Percentiles rank a stretch among this genome's conserved stretches.
These are phyloP conservation scores for Toxostoma redivivum DNA, from an alignment of 2,113 vertebrate species.

Conservation along the genomic window DNA sequence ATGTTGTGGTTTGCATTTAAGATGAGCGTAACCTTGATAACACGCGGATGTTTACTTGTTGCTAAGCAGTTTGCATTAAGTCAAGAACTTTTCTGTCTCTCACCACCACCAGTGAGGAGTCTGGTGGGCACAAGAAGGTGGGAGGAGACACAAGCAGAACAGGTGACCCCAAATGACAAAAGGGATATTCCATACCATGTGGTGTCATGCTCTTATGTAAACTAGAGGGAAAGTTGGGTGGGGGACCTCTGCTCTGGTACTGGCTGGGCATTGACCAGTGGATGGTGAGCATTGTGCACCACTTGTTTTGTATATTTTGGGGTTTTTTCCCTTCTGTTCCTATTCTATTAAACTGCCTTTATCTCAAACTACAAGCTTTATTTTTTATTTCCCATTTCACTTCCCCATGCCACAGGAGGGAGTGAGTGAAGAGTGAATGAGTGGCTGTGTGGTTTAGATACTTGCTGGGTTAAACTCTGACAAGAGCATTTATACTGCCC, in stretches of 20 bases:
- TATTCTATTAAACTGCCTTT: background rate
- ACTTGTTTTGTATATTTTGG: background rate
- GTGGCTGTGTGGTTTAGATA: background rate
- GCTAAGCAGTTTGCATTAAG: background rate
- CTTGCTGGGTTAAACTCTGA: background rate
- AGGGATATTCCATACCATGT: background rate
- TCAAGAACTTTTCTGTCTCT: background rate
- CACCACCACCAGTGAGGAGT: background rate
- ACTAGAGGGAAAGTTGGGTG: background rate
- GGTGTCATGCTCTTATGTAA: background rate
- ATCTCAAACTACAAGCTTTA: background rate
- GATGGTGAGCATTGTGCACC: background rate
- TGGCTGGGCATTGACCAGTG: too few relatives aligned
- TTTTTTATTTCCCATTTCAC: background rate
- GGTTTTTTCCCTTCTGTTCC: background rate
- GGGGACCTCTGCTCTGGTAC: background rate
- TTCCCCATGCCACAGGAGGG: background rate
- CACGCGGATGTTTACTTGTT: background rate
- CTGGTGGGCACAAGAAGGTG: background rate
- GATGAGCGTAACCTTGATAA: background rate
- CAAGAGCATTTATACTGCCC: background rate
- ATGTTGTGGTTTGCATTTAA: background rate
- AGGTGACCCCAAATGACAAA: background rate
- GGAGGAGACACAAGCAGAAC: background rate
- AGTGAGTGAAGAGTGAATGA: background rate